Conservation (phyloP, 2,888 invertebrate species). For the Xestia xanthographa region DNA sequence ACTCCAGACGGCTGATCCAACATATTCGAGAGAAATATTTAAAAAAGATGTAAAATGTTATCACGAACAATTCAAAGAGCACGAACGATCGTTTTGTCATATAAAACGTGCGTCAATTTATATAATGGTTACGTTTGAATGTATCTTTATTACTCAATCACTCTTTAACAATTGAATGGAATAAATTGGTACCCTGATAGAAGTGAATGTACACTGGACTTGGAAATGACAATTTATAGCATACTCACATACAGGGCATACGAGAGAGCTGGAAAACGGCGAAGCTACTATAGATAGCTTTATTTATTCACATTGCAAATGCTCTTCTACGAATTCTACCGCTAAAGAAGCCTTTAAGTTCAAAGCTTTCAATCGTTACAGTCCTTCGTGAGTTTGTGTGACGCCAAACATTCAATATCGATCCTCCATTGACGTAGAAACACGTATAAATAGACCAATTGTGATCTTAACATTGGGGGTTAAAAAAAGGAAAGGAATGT, state of each 20-base stretch:
- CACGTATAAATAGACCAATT: constrained; percentile 19
- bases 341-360: constrained; percentile 14
- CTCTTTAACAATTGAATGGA: constrained; percentile 1
- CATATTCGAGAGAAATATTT: constrained; percentile 3
- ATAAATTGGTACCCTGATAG: constrained; percentile 4
- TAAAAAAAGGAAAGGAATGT: not conserved
- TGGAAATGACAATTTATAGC: not conserved
- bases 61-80: constrained; percentile 30
- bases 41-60: constrained; percentile 27
- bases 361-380: constrained; percentile 33
- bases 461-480: constrained; percentile 30
- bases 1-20: constrained; percentile 2
- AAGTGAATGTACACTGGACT: not conserved
- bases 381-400: constrained; percentile 17
- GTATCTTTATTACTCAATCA: constrained; percentile 11
- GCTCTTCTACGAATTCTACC: constrained; percentile 5
- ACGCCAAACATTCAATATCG: constrained; percentile 40
- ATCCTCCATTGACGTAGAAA: constrained; percentile 31
- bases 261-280: constrained; percentile 3
- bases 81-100: constrained; percentile 11
- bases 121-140: not conserved
- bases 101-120: constrained; percentile 17
- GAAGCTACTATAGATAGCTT: constrained; percentile 7
- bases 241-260: not conserved
- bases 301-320: constrained; percentile 34